Base-by-base conservation (phyloP, 2,797 vertebrate genomes). In the Gephyroberyx darwinii region DNA sequence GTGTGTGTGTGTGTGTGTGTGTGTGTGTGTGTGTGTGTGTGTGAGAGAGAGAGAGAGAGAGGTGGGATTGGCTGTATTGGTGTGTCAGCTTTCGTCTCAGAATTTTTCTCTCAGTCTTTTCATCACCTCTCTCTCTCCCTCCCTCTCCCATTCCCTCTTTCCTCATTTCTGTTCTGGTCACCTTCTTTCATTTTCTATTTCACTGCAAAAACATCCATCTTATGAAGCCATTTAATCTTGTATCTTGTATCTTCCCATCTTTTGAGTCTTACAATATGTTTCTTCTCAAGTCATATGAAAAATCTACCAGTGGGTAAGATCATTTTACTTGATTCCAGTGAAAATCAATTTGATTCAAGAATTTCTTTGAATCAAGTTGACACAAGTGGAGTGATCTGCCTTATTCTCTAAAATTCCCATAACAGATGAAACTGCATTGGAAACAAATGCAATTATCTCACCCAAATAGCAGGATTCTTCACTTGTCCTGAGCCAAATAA, bases 1-100 rank as follows among this genome's bases (percentile, higher is more conserved):
- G 71, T 69, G 50, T 63, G 53, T 50, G 22, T 56, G 22, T 53
- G 16, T 55, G 31, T 37, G 30, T 56, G 50, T 52, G 50, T 39
- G 19, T 59, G 47, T 56, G 14, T 8, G 53, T 20, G 9, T 52
- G 56, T 47, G n/a, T 39, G 26, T 33, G 20, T 17, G 20, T 20
- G 57, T 5, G 41, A 50, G 35, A 2, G 35, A 35, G 35, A 31
- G 48, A 16, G 20, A 19, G 57, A 4, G 41, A 53, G 64, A 67
- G 41, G 71, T 69, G 45, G 65, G 61, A 55, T 8, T 59, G 8
- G 47, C 14, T 33, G 39, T 71, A 33, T 41, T 26, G 0, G 2
- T 43, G 37, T 53, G 47, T 55, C 56, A 75, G 19, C 37, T 12
- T 60, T 7, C 35, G 45, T 71, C 10, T 37, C 19, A 7, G 16